Base-by-base conservation (phyloP, 37 sponge, comb jelly and placozoan species). In the Beroe forskalii region DNA sequence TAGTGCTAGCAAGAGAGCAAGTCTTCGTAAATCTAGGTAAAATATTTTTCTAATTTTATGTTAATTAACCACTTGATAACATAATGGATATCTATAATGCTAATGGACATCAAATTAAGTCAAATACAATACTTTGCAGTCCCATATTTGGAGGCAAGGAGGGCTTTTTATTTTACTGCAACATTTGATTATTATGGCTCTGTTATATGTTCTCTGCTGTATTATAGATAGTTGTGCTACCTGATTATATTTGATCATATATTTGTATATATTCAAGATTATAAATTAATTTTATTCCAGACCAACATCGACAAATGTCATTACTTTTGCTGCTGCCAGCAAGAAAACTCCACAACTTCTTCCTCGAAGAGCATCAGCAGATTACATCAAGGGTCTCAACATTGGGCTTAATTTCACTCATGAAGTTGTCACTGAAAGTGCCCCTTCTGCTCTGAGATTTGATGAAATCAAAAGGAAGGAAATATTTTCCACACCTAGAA, bases 401-500 rank as follows among this genome's bases (percentile, higher is more conserved):
- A 80, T 80, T 43, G 55, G 55, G 0, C 48, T 80, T 2, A 44
- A 20, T n/a, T 80, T 80, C 40, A 33, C 86, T 33, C 37, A 48
- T 38, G 86, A 80, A n/a, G 86, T 80, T 12, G 86, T 80, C 4
- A 33, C 86, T 9, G 86, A 80, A 44, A 80, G 55, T 80, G 86
- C 86, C n/a, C 86, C 86, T 23, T 23, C 55, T 80, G 86, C 86
- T 23, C 22, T 80, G 27, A 44, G 55, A 27, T 80, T 80, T 80
- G 86, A 80, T 33, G 40, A 80, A 37, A 27, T 80, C 6, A 9
- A 42, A n/a, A 4, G 38, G 6, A 80, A 38, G 14, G 55, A 80
- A 19, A 80, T 80, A 22, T 80, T 33, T 37, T 38, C 40, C 17
- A 22, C 44, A 41, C 86, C 86, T 3, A 80, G 42, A 25, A 43